Base-by-base conservation (phyloP, 2,888 invertebrate species). In the Luffia ferchaultella region DNA sequence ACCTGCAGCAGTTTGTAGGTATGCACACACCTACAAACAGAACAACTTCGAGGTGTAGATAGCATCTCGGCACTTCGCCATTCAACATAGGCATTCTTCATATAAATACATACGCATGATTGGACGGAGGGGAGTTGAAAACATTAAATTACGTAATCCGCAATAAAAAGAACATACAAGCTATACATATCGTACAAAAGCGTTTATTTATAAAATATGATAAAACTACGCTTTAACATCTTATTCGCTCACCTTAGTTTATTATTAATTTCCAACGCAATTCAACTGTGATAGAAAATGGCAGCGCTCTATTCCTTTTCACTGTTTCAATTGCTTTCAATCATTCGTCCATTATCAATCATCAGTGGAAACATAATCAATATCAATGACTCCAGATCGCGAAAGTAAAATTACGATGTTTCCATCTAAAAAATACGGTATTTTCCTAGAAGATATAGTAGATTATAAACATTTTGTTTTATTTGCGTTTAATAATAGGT, bases 11-110 rank as follows among this genome's bases (percentile, higher is more conserved):
- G 82, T 83, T 79, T 79, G 83, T 85, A 82, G 78, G 84, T 84
- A 80, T 73, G 82, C 77, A 80, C 82, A 82, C 83, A 87, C 88
- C 88, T 88, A 88, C 86, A 87, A 87, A 87, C 86, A 88, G 87
- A 87, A 88, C 74, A 87, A 88, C 88, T 88, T 82, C 86, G 86
- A 78, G 87, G 87, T 87, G 87, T 88, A 84, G 80, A 78, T 71
- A 77, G 70, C 82, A 76, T 76, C 30, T 30, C 12, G 12, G 12
- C 65, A 80, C 79, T 73, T 68, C 64, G 62, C 58, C 70, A 65
- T 18, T 42, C 45, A 62, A 68, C 70, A 68, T 67, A 69, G 30
- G 30, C 30, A 30, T 30, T 30, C 30, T 30, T 43, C 16, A n/a
- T n/a, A 3, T 9, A 42, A 16, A 42, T 16, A 42, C n/a, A 42